Base-by-base conservation (phyloP, 2,888 invertebrate species). In the Schizotus pectinicornis region DNA sequence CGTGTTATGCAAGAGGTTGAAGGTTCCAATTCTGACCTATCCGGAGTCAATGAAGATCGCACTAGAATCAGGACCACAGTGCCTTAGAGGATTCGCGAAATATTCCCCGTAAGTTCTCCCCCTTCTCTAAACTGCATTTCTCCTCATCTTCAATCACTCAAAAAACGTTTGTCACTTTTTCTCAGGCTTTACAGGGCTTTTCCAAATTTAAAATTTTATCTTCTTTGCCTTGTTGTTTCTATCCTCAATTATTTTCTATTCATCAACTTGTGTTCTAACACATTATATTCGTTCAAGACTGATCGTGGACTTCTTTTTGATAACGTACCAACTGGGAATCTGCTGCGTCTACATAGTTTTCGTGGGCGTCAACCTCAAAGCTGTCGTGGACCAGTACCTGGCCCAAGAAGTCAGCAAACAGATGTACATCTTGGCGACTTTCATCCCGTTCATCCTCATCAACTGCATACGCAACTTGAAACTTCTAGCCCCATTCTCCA, bases 401-500 rank as follows among this genome's bases (percentile, higher is more conserved):
- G 48, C 63, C 9, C 39, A 61, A 12, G 35, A 57, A 8, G 58
- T 68, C 5, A 63, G 67, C 31, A 58, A 71, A 8, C 32, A 14
- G 14, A 54, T 68, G 30, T 79, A 78, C 65, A 77, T 78, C 57
- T 57, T 77, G 33, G 74, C 71, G 11, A 65, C 82, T 5, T 72
- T 84, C 39, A 38, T 83, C 33, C 91, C 91, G 0, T 81, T 94
- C 68, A 85, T 94, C 47, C 79, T 92, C 3, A 88, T 94, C 71
- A 92, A 92, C 79, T 92, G 89, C 84, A 87, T 93, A 63, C 83
- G 90, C 51, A 94, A 94, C 74, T 82, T 97, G 13, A 94, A 94
- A 77, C 86, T 89, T 61, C 80, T 98, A 69, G 94, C 96, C 0
- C 94, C 95, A 0, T 91, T 95, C 75, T 96, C 97, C 0, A 89